These are phyloP conservation scores for Alexandromys fortis DNA, from an alignment of 2,113 vertebrate species.

Conservation along the genomic window DNA sequence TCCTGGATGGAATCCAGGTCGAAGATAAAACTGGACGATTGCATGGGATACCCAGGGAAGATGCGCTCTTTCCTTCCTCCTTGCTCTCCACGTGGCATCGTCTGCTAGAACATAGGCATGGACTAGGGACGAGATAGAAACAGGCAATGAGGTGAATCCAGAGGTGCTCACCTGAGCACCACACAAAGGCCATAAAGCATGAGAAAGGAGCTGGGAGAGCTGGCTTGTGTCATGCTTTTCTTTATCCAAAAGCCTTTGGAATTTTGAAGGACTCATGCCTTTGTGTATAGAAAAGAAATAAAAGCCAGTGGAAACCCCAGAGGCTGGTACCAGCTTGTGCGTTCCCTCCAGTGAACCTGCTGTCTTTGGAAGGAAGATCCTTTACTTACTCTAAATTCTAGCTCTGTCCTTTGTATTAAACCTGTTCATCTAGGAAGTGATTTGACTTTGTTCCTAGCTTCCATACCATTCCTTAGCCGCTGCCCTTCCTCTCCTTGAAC, in stretches of 20 bases:
- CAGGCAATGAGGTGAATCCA: background rate
- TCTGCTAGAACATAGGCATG: background rate
- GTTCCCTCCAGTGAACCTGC: background rate
- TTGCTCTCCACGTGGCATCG: background rate
- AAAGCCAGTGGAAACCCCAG: background rate
- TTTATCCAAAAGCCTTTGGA: background rate
- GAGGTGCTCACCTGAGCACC: background rate
- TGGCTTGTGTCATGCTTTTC: background rate
- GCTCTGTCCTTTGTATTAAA: background rate
- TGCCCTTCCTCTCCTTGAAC: background rate
- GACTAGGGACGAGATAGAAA: background rate
- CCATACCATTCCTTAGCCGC: background rate
- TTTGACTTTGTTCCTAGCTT: constrained; percentile 22
- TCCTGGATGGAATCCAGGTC: background rate
- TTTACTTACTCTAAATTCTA: constrained; percentile 7
- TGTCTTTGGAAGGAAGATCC: background rate
- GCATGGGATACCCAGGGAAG: background rate
- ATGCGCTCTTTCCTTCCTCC: background rate
- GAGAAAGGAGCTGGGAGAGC: background rate
- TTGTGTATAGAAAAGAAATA: background rate
- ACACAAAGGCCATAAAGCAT: background rate
- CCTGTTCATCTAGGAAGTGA: background rate
- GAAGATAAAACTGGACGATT: background rate
- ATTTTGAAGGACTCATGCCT: background rate
- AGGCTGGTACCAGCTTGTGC: background rate